Evolutionary conservation across 2,888 invertebrate species (phyloP).

Genomic region (Drosophila pseudotakahashii): DNA sequence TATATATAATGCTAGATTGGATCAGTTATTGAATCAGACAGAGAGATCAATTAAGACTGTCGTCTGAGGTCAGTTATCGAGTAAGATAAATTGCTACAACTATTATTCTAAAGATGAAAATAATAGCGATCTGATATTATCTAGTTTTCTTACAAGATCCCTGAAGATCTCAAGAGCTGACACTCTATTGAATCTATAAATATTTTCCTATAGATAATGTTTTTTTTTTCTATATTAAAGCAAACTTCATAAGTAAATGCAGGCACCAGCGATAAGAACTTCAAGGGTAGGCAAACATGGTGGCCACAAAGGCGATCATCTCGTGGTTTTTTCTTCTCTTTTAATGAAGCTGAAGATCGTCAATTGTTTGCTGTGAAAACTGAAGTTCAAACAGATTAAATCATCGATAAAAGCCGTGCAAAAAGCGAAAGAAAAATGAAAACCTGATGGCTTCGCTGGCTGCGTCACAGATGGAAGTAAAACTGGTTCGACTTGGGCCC

Average conservation of each 20-base stretch:
- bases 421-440: constrained; percentile 25
- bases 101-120: not conserved
- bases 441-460: constrained; percentile 35
- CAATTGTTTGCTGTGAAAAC: constrained; percentile 25
- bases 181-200: constrained; percentile 14
- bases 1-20: not conserved
- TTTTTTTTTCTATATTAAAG: constrained; percentile 5
- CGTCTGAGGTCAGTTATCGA: constrained; percentile 21
- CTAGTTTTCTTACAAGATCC: not conserved
- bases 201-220: constrained; percentile 9
- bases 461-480: constrained; percentile 70
- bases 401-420: constrained; percentile 34
- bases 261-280: constrained; percentile 5
- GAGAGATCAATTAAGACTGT: constrained; percentile 20
- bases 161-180: constrained; percentile 6
- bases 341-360: constrained; percentile 37
- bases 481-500: constrained; percentile 37
- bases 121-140: not conserved
- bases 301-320: not conserved
- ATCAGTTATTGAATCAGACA: constrained; percentile 16
- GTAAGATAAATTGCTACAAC: constrained; percentile 12
- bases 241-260: not conserved
- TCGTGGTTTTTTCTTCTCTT: constrained; percentile 11
- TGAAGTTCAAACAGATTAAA: constrained; percentile 49
- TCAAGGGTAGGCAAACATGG: constrained; percentile 35